Evolutionary conservation across 2,113 vertebrate genomes (phyloP), one percentile per base, ranked within the genome.

Genomic region (Gnathonemus longibarbis): DNA sequence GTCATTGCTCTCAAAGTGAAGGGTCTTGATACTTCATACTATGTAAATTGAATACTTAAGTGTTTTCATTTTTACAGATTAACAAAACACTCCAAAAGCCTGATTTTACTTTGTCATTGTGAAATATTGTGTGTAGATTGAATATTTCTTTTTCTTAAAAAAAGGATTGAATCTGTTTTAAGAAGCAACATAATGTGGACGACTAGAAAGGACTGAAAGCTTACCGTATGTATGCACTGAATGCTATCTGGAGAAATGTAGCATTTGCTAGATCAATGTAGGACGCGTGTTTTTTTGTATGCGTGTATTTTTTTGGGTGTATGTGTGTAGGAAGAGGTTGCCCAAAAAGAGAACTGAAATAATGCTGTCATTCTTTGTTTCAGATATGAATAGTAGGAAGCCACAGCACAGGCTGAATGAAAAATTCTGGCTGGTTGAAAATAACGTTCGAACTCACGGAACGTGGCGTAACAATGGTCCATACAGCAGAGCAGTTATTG

Each of bases 291-390:
- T 88, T 89, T 56, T 56, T 92, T 85, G 90, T 92, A 89, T 94
- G 89, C 92, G 91, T 89, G 92, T 90, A 93, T 88, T 91, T 92
- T 88, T 93, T 91, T 93, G 90, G 90, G 91, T 91, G 89, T 94
- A 91, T 89, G 91, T 91, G 92, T 93, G 92, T 88, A 93, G 93
- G 91, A 91, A 92, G 93, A 92, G 94, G 94, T 95, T 93, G 96
- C 96, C 96, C 96, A 95, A 96, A 93, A 95, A 94, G 96, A 96
- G 96, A 96, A 95, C 96, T 96, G 96, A 96, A 96, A 96, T 96
- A 96, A 96, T 95, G 94, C 93, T 96, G 95, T 96, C 92, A 91
- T 96, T 96, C 94, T 96, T 95, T 96, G 95, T 96, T 96, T 96
- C 96, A 96, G 96, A 96, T 96, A 93, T 94, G 94, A 94, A 95